Evolutionary conservation across 2,797 vertebrate species (phyloP), one percentile per base, ranked within the genome.

Genomic region (Urophycis tenuis): DNA sequence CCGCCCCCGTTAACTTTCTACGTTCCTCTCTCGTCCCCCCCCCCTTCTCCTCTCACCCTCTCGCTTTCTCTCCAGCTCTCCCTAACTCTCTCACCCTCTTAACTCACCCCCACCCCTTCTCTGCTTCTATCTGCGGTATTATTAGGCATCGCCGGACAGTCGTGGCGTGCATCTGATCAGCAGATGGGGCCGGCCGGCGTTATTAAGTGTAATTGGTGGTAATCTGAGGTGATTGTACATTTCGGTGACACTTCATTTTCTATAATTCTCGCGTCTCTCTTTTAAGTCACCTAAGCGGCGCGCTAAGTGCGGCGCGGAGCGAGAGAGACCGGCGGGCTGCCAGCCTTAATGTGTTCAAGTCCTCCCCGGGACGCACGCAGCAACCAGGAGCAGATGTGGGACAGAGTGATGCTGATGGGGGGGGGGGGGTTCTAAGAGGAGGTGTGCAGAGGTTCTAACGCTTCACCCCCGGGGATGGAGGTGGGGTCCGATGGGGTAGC

Each of bases 311-410:
- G 91, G 93, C 89, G 89, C 90, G 36, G 87, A n/a, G n/a, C n/a
- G n/a, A n/a, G n/a, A n/a, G n/a, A 94, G 93, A 90, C 85, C 82
- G 90, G 91, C 32, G 89, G 90, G 91, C 87, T 93, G 95, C 92
- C 92, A 96, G 85, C 84, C 91, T 92, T 94, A 95, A 96, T 95
- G 93, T 86, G 91, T 95, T 94, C 93, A 94, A 94, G 94, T 95
- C 91, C 90, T 94, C 83, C 75, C 25, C 77, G 93, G 94, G 94
- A 94, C 93, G 92, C 89, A 72, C 87, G 86, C 92, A 85, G 22
- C 75, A 77, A 97, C 96, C 92, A 93, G 95, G 96, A 97, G 93
- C 96, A 99, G 94, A 97, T 97, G 96, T 96, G 92, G 82, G 92
- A 91, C 86, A 87, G 88, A 90, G 84, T 60, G 87, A 88, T 82